phyloP scores from a whole-genome alignment of 2,113 vertebrate genomes.

The Urocolius indicus region DNA sequence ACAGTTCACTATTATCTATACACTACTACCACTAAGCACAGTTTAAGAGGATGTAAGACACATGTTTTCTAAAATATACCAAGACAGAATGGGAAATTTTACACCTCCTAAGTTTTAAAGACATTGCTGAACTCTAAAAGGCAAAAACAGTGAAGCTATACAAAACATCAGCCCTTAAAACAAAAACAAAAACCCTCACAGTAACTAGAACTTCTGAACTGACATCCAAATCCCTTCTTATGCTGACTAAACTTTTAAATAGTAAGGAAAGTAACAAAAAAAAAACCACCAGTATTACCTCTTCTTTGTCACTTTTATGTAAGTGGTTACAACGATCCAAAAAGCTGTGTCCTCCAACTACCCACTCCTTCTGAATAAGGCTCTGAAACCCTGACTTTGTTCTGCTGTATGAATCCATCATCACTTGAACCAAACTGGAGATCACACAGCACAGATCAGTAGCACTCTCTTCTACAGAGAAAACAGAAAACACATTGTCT shows the following conservation, averaged over 20 bases:
- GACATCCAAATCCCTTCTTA: not conserved
- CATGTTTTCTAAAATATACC: not conserved
- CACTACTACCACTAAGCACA: not conserved
- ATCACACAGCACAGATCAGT: constrained; percentile 88
- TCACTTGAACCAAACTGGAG: constrained; percentile 88
- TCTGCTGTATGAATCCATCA: constrained; percentile 88
- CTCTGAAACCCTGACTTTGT: constrained; percentile 87
- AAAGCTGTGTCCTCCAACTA: constrained; percentile 85
- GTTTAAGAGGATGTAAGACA: not conserved
- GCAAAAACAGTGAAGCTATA: not conserved
- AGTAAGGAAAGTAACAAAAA: not conserved
- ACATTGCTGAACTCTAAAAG: not conserved
- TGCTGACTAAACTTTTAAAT: not conserved
- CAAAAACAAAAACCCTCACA: not conserved
- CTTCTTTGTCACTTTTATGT: constrained; percentile 85
- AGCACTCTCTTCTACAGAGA: constrained; percentile 81
- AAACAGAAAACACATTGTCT: not conserved
- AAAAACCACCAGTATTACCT: constrained; percentile 58
- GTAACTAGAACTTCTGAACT: not conserved
- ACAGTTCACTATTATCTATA: not conserved
- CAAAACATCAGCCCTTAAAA: not conserved
- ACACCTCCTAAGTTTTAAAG: not conserved
- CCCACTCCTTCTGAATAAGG: constrained; percentile 90
- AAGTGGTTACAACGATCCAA: constrained; percentile 89
- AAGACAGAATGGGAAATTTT: not conserved